Conservation (phyloP, 2,113 vertebrate genomes). For the Lates calcarifer region DNA sequence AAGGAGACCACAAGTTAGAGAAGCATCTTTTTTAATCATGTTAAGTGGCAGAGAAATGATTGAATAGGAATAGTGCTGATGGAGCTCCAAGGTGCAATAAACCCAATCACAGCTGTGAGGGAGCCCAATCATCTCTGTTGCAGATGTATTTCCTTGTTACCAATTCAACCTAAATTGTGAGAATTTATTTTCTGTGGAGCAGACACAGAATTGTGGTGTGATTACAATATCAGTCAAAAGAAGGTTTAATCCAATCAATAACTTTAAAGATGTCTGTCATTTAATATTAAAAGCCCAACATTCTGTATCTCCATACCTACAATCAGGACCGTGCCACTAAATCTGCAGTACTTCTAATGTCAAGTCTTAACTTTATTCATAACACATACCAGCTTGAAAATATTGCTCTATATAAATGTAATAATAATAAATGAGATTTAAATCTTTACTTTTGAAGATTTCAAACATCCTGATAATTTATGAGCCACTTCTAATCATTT, state of each 20-base stretch:
- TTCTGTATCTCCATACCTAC: neutral
- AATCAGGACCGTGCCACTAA: neutral
- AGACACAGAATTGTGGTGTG: neutral
- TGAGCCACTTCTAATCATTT: neutral
- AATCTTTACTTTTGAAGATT: neutral
- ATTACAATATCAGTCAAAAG: neutral
- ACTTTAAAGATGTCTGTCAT: neutral
- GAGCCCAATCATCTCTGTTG: neutral
- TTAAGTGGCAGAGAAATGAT: slow-evolving; percentile 11
- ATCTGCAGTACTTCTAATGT: neutral
- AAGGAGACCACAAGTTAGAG: slow-evolving; percentile 20
- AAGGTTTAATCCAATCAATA: neutral
- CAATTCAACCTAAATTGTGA: neutral
- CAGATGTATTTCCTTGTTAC: neutral
- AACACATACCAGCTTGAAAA: neutral
- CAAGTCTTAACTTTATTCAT: neutral
- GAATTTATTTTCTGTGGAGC: neutral
- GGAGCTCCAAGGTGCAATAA: slow-evolving; percentile 27
- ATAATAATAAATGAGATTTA: neutral
- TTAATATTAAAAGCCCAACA: neutral
- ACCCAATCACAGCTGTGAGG: slow-evolving; percentile 9
- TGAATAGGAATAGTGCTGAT: neutral
- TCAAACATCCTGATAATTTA: neutral
- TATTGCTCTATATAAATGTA: neutral
- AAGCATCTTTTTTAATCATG: slow-evolving; percentile 29